Percentiles rank a stretch among this genome's conserved stretches.
Evolutionary conservation across 2,888 invertebrate genomes (phyloP).

Genomic region (Lycophotia porphyrea): DNA sequence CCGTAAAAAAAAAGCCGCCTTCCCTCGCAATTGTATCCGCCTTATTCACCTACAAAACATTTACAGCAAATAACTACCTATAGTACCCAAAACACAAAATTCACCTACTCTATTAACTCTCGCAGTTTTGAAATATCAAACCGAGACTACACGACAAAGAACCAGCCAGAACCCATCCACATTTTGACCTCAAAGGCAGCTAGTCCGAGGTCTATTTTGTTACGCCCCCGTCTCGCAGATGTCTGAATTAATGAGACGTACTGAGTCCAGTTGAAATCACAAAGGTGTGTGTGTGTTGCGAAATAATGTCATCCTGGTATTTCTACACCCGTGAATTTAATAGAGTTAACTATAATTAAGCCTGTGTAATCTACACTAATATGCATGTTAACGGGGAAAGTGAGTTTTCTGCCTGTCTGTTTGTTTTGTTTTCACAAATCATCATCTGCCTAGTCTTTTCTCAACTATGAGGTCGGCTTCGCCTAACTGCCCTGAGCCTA

Average conservation of each 20-base stretch:
- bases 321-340: conserved; percentile 16
- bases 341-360: conserved; percentile 18
- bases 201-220: conserved; percentile 39
- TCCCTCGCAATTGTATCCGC: too few species aligned
- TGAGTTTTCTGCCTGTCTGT: background rate
- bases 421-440: background rate
- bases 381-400: background rate
- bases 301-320: conserved; percentile 43
- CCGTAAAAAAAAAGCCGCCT: too few species aligned
- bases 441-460: too few species aligned
- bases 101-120: background rate
- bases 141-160: conserved; percentile 24
- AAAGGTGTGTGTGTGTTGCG: conserved; percentile 36
- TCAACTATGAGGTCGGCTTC: too few species aligned
- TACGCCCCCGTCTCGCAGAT: conserved; percentile 14
- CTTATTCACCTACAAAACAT: too few species aligned
- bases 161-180: conserved; percentile 13
- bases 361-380: conserved; percentile 11
- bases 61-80: background rate
- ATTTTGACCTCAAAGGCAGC: conserved; percentile 44
- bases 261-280: conserved; percentile 52
- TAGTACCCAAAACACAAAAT: background rate
- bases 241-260: conserved; percentile 39
- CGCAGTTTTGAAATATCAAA: conserved; percentile 8
- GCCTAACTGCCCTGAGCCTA: too few species aligned